Percentiles rank a stretch among this genome's conserved stretches.
Conservation (phyloP, 2,888 invertebrate species). For the Melanostoma scalare region DNA sequence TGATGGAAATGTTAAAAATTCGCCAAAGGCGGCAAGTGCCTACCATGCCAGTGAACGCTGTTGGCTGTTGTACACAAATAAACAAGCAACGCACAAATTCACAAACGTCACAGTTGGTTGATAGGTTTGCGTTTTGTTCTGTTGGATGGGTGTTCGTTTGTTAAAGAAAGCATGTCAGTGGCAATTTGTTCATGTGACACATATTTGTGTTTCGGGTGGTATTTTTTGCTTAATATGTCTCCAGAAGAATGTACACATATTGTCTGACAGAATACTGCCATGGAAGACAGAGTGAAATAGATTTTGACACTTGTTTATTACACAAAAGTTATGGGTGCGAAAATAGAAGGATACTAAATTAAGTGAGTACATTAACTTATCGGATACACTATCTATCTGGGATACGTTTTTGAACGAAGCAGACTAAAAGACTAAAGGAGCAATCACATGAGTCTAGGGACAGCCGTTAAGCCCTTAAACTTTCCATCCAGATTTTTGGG, state of each 20-base stretch:
- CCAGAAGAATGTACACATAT: constrained; percentile 49
- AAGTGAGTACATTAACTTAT: no score
- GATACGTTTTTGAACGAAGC: no score
- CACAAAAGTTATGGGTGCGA: constrained; percentile 37
- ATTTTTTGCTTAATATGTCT: constrained; percentile 12
- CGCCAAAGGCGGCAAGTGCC: constrained; percentile 62
- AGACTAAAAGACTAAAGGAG: no score
- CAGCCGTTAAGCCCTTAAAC: no score
- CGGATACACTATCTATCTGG: no score
- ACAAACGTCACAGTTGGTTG: constrained; percentile 70
- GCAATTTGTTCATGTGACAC: constrained; percentile 68
- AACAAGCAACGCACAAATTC: constrained; percentile 2
- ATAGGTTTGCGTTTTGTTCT: constrained; percentile 65
- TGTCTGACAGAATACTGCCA: constrained; percentile 35
- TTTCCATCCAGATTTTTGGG: no score
- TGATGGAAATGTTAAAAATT: constrained; percentile 50
- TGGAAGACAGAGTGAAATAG: constrained; percentile 31
- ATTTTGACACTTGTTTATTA: constrained; percentile 64
- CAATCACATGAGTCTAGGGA: no score
- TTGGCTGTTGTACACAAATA: constrained; percentile 24
- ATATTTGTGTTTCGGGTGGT: constrained; percentile 30
- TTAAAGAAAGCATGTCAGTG: constrained; percentile 64
- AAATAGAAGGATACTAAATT: not conserved
- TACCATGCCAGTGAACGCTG: constrained; percentile 32
- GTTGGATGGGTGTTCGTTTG: constrained; percentile 62